phyloP scores from a whole-genome alignment of 2,888 invertebrate genomes.

The Abscondita cerata region DNA sequence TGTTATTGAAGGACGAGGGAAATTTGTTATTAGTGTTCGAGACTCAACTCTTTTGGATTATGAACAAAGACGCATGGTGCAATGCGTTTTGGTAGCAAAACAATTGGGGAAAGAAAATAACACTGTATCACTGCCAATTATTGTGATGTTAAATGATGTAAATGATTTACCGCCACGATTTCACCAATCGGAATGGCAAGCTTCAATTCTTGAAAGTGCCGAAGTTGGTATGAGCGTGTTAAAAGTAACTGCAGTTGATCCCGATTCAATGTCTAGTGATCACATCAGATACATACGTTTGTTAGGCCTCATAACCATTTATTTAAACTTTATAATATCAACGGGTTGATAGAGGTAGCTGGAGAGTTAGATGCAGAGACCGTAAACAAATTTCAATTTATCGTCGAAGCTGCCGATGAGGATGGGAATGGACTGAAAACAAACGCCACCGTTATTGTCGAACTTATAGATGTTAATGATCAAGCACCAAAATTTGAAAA shows the following conservation, averaged over 20 bases:
- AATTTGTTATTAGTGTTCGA: constrained; percentile 83
- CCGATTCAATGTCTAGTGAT: constrained; percentile 81
- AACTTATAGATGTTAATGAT: constrained; percentile 81
- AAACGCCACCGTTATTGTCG: constrained; percentile 75
- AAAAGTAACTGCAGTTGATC: constrained; percentile 80
- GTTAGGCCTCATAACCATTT: constrained; percentile 80
- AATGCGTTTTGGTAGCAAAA: constrained; percentile 77
- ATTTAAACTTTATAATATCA: constrained; percentile 76
- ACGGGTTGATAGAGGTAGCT: constrained; percentile 82
- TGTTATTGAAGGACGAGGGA: constrained; percentile 78
- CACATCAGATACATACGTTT: constrained; percentile 71
- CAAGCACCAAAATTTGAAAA: constrained; percentile 85
- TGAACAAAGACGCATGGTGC: constrained; percentile 77
- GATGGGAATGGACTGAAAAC: constrained; percentile 81
- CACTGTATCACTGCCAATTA: constrained; percentile 76
- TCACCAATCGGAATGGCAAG: constrained; percentile 73
- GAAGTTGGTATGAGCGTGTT: constrained; percentile 61
- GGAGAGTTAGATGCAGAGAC: constrained; percentile 85
- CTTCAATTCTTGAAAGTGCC: constrained; percentile 81
- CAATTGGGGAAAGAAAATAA: constrained; percentile 78
- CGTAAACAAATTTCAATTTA: constrained; percentile 77
- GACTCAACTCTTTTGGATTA: constrained; percentile 85
- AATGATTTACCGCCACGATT: constrained; percentile 91
- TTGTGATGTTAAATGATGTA: constrained; percentile 81
- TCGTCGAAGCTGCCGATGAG: constrained; percentile 88